Percentiles rank a stretch among this genome's conserved stretches.
phyloP scores from a whole-genome alignment of 2,797 vertebrate genomes.

The Geotrypetes seraphini region DNA sequence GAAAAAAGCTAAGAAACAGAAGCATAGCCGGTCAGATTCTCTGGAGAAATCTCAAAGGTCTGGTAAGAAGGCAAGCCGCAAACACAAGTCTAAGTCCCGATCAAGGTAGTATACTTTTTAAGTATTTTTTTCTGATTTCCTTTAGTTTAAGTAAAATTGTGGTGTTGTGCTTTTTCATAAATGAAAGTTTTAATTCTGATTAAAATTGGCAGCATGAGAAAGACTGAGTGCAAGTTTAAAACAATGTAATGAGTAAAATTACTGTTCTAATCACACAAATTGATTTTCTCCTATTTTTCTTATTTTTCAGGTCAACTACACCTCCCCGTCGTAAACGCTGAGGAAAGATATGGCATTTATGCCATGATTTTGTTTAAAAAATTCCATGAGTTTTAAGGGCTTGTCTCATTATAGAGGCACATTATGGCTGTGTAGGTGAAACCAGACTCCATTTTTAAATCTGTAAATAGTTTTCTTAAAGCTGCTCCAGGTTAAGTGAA shows the following conservation, averaged over 20 bases:
- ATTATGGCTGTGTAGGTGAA: slow-evolving; percentile 91
- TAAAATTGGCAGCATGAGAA: too few species aligned
- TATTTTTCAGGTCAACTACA: slow-evolving; percentile 87
- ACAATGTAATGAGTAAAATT: slow-evolving; percentile 46
- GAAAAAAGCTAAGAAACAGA: slow-evolving; percentile 95
- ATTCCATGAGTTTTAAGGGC: slow-evolving; percentile 99
- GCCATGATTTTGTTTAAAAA: slow-evolving; percentile 74
- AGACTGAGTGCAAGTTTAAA: slow-evolving; percentile 48
- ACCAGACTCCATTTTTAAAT: slow-evolving; percentile 61
- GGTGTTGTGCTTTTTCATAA: slow-evolving; percentile 51
- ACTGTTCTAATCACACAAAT: slow-evolving; percentile 37
- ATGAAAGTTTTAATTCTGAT: slow-evolving; percentile 41
- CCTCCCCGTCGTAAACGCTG: slow-evolving; percentile 88
- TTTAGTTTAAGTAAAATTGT: slow-evolving; percentile 41
- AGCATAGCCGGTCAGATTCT: slow-evolving; percentile 94
- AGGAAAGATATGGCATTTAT: slow-evolving; percentile 69
- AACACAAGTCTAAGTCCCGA: slow-evolving; percentile 99
- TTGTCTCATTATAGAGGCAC: slow-evolving; percentile 99
- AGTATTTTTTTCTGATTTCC: slow-evolving; percentile 59
- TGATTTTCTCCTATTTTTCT: slow-evolving; percentile 46
- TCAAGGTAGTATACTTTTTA: slow-evolving; percentile 99
- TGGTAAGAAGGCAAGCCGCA: slow-evolving; percentile 99
- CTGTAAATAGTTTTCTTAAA: slow-evolving; percentile 92
- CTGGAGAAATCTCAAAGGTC: slow-evolving; percentile 99
- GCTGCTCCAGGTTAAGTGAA: slow-evolving; percentile 71